Conservation (phyloP, 2,888 invertebrate species). For the Pristionchus fissidentatus region DNA sequence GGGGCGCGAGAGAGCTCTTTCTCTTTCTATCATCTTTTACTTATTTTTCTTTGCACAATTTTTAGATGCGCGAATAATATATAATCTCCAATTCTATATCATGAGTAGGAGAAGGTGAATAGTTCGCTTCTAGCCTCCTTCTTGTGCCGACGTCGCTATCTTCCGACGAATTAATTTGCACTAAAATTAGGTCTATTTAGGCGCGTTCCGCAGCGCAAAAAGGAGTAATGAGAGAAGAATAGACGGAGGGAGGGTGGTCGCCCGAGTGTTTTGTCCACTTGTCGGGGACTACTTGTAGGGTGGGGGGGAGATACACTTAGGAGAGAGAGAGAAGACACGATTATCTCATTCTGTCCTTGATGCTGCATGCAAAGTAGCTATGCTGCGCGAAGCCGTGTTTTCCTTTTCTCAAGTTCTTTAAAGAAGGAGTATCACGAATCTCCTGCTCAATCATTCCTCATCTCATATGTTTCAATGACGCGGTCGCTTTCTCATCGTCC, state of each 20-base stretch:
- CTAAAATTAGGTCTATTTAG: no score
- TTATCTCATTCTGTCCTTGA: constrained; percentile 8
- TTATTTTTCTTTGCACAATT: background rate
- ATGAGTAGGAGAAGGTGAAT: background rate
- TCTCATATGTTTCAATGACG: no score
- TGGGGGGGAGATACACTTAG: background rate
- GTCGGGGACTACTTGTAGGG: no score
- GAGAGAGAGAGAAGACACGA: background rate
- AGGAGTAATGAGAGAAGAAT: background rate
- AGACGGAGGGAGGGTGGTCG: background rate
- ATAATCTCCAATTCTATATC: background rate
- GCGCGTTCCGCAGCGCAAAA: background rate
- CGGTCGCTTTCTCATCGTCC: no score
- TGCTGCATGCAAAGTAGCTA: background rate
- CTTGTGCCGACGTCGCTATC: no score
- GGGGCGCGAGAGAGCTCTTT: constrained; percentile 7
- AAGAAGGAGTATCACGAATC: no score
- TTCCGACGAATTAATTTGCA: no score
- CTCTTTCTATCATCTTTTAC: background rate
- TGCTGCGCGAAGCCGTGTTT: background rate
- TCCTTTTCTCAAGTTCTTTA: no score
- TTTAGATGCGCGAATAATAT: background rate
- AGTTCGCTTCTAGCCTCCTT: background rate
- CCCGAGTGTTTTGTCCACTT: constrained; percentile 6
- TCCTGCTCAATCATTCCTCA: no score